phyloP scores from a whole-genome alignment of 1,140 invertebrate species.

The Eulimnadia texana region DNA sequence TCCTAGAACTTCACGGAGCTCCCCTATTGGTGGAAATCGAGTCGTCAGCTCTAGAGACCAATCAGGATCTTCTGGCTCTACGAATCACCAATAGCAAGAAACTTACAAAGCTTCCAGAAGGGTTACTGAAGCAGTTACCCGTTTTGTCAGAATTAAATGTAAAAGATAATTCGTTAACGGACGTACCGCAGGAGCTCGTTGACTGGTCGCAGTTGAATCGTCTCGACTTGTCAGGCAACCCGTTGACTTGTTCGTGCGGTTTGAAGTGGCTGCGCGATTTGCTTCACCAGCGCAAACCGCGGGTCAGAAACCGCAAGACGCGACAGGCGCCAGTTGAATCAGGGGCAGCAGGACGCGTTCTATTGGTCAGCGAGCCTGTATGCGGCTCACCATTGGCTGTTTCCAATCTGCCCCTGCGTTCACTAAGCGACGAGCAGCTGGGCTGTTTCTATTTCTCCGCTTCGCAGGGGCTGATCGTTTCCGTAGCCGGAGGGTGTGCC shows the following conservation, averaged over 20 bases:
- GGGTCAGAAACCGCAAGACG: neutral
- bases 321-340: no score
- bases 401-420: slow-evolving; percentile 47
- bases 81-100: slow-evolving; percentile 59
- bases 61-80: slow-evolving; percentile 62
- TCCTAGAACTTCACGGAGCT: slow-evolving; percentile 58
- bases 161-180: slow-evolving; percentile 56
- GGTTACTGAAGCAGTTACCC: slow-evolving; percentile 55
- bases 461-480: slow-evolving; percentile 57
- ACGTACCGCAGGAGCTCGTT: slow-evolving; percentile 54
- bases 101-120: slow-evolving; percentile 50
- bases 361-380: slow-evolving; percentile 43
- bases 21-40: slow-evolving; percentile 50
- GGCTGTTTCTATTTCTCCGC: slow-evolving; percentile 53
- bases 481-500: slow-evolving; percentile 44
- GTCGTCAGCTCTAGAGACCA: slow-evolving; percentile 57
- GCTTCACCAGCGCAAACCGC: slow-evolving; percentile 5
- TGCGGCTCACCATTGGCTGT: slow-evolving; percentile 54
- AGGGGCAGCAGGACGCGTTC: no score
- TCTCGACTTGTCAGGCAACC: slow-evolving; percentile 66
- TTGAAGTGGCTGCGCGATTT: slow-evolving; percentile 57
- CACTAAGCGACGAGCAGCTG: slow-evolving; percentile 53
- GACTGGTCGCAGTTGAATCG: slow-evolving; percentile 57
- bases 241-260: slow-evolving; percentile 62
- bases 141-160: slow-evolving; percentile 57